These are phyloP conservation scores for Pelobates cultripes DNA, from an alignment of 2,797 vertebrate genomes.

Conservation along the genomic window DNA sequence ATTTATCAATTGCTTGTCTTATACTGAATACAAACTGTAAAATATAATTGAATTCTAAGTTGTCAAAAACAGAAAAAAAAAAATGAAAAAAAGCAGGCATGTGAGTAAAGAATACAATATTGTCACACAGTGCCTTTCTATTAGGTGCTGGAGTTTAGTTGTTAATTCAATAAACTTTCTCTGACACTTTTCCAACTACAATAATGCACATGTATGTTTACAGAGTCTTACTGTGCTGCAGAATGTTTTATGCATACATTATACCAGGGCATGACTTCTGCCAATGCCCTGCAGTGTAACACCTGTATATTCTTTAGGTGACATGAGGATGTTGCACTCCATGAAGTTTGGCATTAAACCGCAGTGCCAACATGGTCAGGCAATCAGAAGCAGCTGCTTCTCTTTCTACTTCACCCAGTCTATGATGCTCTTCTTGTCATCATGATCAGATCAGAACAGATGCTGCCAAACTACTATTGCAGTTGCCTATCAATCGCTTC, in stretches of 20 bases:
- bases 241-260: conserved; percentile 32
- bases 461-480: conserved; percentile 43
- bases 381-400: conserved; percentile 39
- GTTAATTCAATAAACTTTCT: conserved; percentile 27
- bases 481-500: conserved; percentile 48
- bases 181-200: conserved; percentile 11
- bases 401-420: conserved; percentile 18
- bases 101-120: too few relatives aligned
- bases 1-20: too few relatives aligned
- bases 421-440: conserved; percentile 30
- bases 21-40: too few relatives aligned
- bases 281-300: conserved; percentile 52
- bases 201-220: conserved; percentile 3
- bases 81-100: too few relatives aligned
- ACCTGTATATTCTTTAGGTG: conserved; percentile 49
- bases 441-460: conserved; percentile 42
- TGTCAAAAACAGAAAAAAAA: too few relatives aligned
- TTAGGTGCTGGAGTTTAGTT: background rate
- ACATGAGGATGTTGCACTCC: conserved; percentile 25
- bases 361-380: conserved; percentile 34
- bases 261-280: conserved; percentile 16
- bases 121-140: too few relatives aligned
- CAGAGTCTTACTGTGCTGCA: conserved; percentile 36
- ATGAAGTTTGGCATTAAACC: conserved; percentile 32
- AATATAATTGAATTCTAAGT: too few relatives aligned